Base-by-base conservation (phyloP, 2,797 vertebrate species). In the Anguilla obscura region DNA sequence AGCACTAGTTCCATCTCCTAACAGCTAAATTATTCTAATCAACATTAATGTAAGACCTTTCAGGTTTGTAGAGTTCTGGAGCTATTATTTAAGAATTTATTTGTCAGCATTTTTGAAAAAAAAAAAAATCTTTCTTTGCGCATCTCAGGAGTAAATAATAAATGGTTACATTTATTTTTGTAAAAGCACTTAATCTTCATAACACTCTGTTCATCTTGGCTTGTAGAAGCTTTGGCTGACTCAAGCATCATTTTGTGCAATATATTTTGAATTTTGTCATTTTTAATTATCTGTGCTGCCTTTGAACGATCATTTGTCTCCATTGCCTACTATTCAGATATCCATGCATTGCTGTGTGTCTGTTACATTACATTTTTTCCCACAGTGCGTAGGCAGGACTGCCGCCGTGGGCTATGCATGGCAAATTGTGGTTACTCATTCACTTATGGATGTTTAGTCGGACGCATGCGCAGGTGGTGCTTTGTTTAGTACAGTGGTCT, bases 1-100 rank as follows among this genome's bases (percentile, higher is more conserved):
- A 74, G 84, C 87, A 85, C 87, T 80, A 76, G 87, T 71, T 85
- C 30, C 66, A 74, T 71, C 30, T 48, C 50, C 21, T 9, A 88
- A 74, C 82, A 27, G 86, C 82, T 84, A 88, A 88, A 88, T 88
- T 40, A 54, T 83, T 33, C 63, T 66, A 85, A 74, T 88, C 50
- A 85, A 56, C 30, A 88, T 33, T 50, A 24, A 48, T 69, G 58
- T 71, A 52, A 45, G 63, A 45, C 7, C 63, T 71, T 74, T 10
- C 83, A 88, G 16, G 21, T 87, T 56, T n/a, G 27, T 16, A 9
- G 60, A 52, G 48, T 54, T 87, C 82, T 52, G 18, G n/a, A n/a
- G n/a, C 18, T 69, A 12, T 30, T 48, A 36, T 24, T 71, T 82
- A 27, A 84, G 21, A 33, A 58, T 84, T 66, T 40, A 84, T 84